Base-by-base conservation (phyloP, 2,888 invertebrate genomes). In the Erebia aethiops region DNA sequence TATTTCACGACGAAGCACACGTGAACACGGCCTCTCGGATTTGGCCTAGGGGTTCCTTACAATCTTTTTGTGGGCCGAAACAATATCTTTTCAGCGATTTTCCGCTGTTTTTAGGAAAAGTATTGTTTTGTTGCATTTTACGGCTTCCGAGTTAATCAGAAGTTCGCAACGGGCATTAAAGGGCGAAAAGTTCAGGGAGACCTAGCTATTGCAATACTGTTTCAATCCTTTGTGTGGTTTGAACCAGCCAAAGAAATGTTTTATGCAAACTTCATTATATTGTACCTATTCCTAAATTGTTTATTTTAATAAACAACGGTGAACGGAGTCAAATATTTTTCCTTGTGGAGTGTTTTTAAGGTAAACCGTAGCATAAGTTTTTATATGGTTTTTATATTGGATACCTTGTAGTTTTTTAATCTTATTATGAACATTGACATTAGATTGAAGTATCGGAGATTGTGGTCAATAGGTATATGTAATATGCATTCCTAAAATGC, bases 41-140 rank as follows among this genome's bases (percentile, higher is more conserved):
- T 43, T 52, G 54, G 35, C 35, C 52, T 63, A 60, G 52, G 35
- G 52, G 52, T 66, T 57, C 35, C 66, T 46, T 66, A 46, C 43
- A 56, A 16, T 52, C n/a, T 16, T 10, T 66, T 56, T 66, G 54
- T 18, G 10, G 54, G 14, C 21, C 56, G 57, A 56, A 62, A 43
- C 66, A 56, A 56, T 64, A 54, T 66, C 21, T 66, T 56, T 66
- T 57, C 56, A 66, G 54, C 43, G 18, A 64, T 54, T 57, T 54
- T 54, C 54, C 54, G 16, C 54, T 2, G 10, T 54, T 52, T 65
- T 66, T 54, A 56, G 66, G 56, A 46, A 57, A 18, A 21, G 21
- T 60, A 49, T 62, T 62, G 49, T 62, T 62, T 49, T 18, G 62
- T 46, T 54, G 18, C 21, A 49, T 46, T 46, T 21, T 49, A 62